Evolutionary conservation across 2,113 vertebrate species (phyloP), one percentile per base, ranked within the genome.

Genomic region (Rhinopomastus cyanomelas): DNA sequence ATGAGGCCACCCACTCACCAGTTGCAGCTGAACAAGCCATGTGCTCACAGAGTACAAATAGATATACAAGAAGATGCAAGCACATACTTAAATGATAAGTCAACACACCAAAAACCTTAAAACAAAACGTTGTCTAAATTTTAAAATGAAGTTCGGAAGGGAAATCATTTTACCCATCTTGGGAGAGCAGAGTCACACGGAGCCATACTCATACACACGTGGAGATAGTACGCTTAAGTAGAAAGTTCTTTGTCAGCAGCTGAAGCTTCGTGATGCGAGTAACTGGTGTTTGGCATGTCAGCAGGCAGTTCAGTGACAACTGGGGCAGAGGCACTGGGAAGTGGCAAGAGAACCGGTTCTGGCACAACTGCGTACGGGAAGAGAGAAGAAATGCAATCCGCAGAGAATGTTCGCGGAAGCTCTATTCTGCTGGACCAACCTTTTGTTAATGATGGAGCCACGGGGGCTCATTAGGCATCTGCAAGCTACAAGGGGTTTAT

Each of bases 1-100:
- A 51, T 78, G 80, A 79, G 51, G 34, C 88, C 90, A 86, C 96
- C 94, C 84, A 94, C 95, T 85, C 94, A 96, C 84, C 94, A 96
- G 92, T 85, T 93, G 96, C 80, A 89, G 42, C 60, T 59, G 83
- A 96, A 53, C 16, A 60, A 87, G 36, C 75, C 95, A 89, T 90
- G 92, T 91, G 91, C 68, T 91, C 76, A 51, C 55, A 89, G 68
- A 81, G 51, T 48, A 94, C 39, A 88, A 92, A 88, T 9, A 88
- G 62, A 88, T 66, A 74, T 6, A 59, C 69, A 60, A 2, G 29
- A 64, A 73, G 52, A 74, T 39, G 81, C 19, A 61, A 79, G 66
- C 30, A 44, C 34, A 25, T n/a, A 59, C 81, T 44, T 29, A 85
- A 85, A 55, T 27, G 3, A 65, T 55, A 82, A 77, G 15, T 36